Conservation (phyloP, 2,888 invertebrate genomes). For the Netelia melanura region DNA sequence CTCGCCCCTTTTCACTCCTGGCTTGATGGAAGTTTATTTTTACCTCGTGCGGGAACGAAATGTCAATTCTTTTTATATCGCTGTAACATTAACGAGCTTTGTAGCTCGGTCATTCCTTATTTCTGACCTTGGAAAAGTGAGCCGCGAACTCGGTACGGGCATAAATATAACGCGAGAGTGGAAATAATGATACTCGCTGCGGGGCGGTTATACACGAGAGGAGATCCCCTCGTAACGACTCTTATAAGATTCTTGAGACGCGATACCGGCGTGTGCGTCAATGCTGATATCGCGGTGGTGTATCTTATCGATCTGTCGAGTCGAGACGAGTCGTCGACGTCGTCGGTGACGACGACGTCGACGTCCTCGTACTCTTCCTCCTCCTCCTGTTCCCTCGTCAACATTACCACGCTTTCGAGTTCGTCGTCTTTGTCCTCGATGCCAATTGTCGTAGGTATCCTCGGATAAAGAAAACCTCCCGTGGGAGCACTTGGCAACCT, state of each 20-base stretch:
- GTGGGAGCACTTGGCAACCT: constrained; percentile 6
- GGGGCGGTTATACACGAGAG: background rate
- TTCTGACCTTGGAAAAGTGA: background rate
- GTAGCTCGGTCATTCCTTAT: background rate
- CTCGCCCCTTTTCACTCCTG: no score
- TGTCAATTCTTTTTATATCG: no score
- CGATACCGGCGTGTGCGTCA: constrained; percentile 75
- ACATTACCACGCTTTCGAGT: constrained; percentile 53
- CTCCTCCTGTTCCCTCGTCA: constrained; percentile 8
- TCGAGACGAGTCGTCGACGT: constrained; percentile 30
- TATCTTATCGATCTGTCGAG: constrained; percentile 75
- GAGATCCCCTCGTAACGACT: constrained; percentile 26
- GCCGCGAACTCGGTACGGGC: background rate
- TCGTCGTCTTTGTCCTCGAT: constrained; percentile 48
- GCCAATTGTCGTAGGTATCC: background rate
- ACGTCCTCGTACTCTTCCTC: constrained; percentile 24
- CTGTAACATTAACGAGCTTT: no score
- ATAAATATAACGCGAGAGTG: background rate
- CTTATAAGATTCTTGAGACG: constrained; percentile 52
- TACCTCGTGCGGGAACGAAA: background rate
- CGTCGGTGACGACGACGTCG: background rate
- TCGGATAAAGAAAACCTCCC: background rate
- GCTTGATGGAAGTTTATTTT: no score
- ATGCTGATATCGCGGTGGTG: constrained; percentile 74
- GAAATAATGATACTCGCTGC: constrained; percentile 22